Conservation (phyloP, 2,113 vertebrate genomes). For the Odontesthes bonariensis region DNA sequence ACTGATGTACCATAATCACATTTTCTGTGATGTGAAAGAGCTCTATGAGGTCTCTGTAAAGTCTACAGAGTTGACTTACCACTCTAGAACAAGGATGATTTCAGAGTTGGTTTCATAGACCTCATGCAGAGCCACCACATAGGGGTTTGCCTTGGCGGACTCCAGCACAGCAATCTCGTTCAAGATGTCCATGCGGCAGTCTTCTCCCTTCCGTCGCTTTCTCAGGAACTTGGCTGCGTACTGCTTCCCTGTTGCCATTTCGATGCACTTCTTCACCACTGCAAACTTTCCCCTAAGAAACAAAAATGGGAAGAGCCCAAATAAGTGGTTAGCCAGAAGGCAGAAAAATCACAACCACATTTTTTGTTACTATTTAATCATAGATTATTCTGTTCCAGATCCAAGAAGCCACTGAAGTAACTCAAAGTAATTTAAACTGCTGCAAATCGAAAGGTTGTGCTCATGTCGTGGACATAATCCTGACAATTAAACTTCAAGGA, state of each 20-base stretch:
- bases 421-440: constrained; percentile 18
- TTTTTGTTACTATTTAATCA: not conserved
- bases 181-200: constrained; percentile 93
- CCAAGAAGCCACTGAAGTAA: constrained; percentile 32
- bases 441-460: constrained; percentile 36
- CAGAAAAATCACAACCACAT: constrained; percentile 49
- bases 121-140: constrained; percentile 92
- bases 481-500: constrained; percentile 39
- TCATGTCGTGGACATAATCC: constrained; percentile 33
- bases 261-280: constrained; percentile 93
- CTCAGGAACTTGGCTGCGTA: constrained; percentile 96
- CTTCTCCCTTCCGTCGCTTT: constrained; percentile 93
- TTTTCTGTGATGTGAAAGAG: not conserved
- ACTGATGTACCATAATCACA: not conserved
- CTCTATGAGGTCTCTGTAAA: not conserved
- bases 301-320: constrained; percentile 12
- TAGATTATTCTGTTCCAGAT: constrained; percentile 3
- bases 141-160: constrained; percentile 88
- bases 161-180: constrained; percentile 96
- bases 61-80: constrained; percentile 79
- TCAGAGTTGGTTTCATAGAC: constrained; percentile 92
- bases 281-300: constrained; percentile 93
- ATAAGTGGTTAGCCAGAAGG: constrained; percentile 35
- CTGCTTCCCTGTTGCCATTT: constrained; percentile 91
- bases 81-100: constrained; percentile 95